These are phyloP conservation scores for Poeciliopsis infans DNA, from an alignment of 2,797 vertebrate species.

Conservation along the genomic window DNA sequence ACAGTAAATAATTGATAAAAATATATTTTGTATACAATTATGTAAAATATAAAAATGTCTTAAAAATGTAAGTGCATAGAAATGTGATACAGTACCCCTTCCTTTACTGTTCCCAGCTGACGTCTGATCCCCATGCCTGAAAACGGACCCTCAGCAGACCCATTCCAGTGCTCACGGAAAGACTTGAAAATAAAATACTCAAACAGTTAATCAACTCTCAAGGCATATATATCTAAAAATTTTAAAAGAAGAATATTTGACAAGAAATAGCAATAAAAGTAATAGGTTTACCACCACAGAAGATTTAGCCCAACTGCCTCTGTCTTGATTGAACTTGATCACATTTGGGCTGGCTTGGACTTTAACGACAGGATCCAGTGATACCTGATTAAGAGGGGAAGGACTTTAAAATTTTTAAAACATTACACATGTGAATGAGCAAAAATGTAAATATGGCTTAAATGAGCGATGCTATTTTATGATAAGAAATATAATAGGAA, in stretches of 20 bases:
- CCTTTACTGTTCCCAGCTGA: background rate
- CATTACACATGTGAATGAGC: background rate
- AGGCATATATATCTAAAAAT: background rate
- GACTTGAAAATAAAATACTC: slow-evolving; percentile 4
- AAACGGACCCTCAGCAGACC: background rate
- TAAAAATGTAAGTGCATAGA: background rate
- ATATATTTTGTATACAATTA: background rate
- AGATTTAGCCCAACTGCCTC: background rate
- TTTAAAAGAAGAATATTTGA: background rate
- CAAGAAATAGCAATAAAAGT: background rate
- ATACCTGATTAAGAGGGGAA: background rate
- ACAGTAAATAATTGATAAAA: background rate
- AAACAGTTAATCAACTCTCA: slow-evolving; percentile 2
- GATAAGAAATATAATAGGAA: no score
- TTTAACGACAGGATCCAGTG: background rate
- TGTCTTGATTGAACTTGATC: background rate
- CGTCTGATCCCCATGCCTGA: background rate
- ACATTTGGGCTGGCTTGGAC: background rate
- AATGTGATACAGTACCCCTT: background rate
- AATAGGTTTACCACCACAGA: slow-evolving; percentile 4
- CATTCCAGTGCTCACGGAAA: background rate
- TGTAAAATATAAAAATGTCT: background rate
- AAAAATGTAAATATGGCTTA: background rate
- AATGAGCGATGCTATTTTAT: no score
- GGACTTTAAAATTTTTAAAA: background rate